Evolutionary conservation across 2,797 vertebrate genomes (phyloP), one percentile per base, ranked within the genome.

Genomic region (Hipposideros larvatus): DNA sequence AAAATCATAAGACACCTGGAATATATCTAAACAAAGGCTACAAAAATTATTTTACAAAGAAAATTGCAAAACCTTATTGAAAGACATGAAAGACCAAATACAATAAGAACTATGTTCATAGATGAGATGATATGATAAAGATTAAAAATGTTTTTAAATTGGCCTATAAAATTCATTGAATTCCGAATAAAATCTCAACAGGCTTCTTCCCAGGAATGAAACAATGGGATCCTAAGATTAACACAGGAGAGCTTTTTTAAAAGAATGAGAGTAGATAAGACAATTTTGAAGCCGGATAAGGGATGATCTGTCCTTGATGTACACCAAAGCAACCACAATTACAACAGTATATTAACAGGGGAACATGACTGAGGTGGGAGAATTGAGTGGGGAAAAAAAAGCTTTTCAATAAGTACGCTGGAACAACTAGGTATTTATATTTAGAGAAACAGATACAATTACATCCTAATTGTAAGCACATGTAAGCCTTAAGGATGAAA

Each of bases 101-200:
- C 43, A 79, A 84, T 86, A 34, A 87, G 43, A 95, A 95, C 48
- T 41, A 63, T 79, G 31, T 24, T 87, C 46, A 46, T 28, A 59
- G 19, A 73, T 65, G 55, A 90, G 16, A 77, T 59, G 48, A 77
- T 55, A 4, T 90, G 59, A 57, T 7, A 90, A 88, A 90, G 55
- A 70, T 86, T 70, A 31, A 43, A 80, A 87, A 87, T 71, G 26
- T 82, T 88, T 14, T 46, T 80, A 65, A 63, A 74, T 57, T 13
- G 7, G 18, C 73, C 43, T 83, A 84, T 37, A 73, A 73, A 84
- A 91, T 82, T 82, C 71, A 87, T 61, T 55, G 31, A 87, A 82
- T 51, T 87, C 11, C 61, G 18, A 82, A 26, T 87, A 93, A 93
- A 87, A 93, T 57, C 41, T 94, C 77, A 91, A 78, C 1, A 46